phyloP scores from a whole-genome alignment of 2,113 vertebrate genomes.

The Misgurnus anguillicaudatus region DNA sequence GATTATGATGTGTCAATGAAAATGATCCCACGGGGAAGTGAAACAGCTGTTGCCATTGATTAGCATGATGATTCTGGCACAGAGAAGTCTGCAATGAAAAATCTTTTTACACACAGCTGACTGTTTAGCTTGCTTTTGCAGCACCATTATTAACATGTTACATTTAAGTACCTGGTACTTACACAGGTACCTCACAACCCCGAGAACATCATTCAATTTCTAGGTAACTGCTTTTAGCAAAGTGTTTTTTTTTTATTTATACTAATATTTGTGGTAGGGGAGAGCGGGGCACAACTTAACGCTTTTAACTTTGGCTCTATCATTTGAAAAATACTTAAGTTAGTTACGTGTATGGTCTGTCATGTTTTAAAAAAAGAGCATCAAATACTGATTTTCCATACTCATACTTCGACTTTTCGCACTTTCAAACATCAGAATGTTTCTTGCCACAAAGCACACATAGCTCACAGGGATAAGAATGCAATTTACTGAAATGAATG shows the following conservation, averaged over 20 bases:
- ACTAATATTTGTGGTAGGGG: neutral
- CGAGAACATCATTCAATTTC: neutral
- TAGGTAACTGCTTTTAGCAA: neutral
- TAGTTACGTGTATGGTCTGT: no score
- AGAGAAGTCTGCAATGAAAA: neutral
- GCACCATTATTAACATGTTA: neutral
- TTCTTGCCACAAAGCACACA: neutral
- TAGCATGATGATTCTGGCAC: conserved; percentile 24
- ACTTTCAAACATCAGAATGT: neutral
- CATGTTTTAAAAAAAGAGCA: no score
- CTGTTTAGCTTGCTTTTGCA: conserved; percentile 18
- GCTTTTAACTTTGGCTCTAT: no score
- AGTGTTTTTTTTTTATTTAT: no score
- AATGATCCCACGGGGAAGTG: conserved; percentile 30
- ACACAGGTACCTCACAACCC: conserved; percentile 14
- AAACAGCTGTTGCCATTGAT: conserved; percentile 33
- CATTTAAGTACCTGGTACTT: no score
- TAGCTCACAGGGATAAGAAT: conserved; percentile 15
- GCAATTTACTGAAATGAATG: conserved; percentile 22
- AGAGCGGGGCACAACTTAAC: no score
- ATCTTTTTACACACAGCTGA: conserved; percentile 5
- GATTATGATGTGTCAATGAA: conserved; percentile 23
- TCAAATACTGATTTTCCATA: no score
- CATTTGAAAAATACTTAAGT: no score
- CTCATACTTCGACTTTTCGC: no score